Conservation (phyloP, 2,797 vertebrate species). For the Anguilla anguilla region DNA sequence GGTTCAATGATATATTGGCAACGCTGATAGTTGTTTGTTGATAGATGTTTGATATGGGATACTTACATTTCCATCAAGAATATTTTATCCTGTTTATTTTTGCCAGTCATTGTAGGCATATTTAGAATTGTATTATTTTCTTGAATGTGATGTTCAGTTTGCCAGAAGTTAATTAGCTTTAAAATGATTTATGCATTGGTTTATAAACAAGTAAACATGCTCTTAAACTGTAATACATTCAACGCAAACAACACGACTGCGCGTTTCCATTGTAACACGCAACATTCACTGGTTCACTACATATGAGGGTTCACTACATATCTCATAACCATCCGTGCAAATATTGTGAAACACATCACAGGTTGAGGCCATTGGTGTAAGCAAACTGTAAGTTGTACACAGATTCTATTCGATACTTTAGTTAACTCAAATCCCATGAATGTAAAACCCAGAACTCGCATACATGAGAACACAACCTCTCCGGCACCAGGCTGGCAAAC, state of each 20-base stretch:
- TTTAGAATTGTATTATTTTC: background rate
- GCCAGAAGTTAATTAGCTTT: background rate
- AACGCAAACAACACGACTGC: background rate
- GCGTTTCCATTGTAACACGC: background rate
- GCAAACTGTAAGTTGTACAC: background rate
- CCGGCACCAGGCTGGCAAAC: constrained; percentile 36
- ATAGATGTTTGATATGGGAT: background rate
- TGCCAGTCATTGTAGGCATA: background rate
- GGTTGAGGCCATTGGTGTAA: background rate
- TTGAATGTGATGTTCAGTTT: background rate
- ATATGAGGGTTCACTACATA: background rate
- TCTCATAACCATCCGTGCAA: background rate
- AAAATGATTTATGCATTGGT: background rate
- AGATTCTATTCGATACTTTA: background rate
- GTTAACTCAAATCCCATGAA: background rate
- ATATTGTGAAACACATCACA: background rate
- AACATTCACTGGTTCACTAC: no score
- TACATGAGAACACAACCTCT: no score
- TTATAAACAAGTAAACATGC: background rate
- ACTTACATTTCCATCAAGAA: background rate
- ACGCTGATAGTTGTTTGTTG: background rate
- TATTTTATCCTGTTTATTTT: background rate
- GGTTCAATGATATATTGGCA: background rate
- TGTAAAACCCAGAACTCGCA: no score
- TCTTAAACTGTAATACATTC: background rate